These are phyloP conservation scores for Zhengitettix transpicula DNA, from an alignment of 2,888 invertebrate species.

Conservation along the genomic window DNA sequence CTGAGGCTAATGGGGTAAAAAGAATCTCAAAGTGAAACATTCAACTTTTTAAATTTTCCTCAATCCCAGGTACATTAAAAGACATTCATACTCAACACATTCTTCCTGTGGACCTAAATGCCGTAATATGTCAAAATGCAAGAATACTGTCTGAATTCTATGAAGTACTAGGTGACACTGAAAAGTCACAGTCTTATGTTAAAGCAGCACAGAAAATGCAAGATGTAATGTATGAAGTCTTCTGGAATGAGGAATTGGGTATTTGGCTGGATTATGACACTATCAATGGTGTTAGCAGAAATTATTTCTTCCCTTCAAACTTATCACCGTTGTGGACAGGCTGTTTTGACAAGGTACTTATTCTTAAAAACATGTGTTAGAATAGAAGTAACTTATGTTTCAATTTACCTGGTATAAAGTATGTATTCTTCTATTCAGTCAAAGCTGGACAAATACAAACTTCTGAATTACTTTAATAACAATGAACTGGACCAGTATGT, in stretches of 20 bases:
- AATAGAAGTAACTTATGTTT: background rate
- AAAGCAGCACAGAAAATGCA: slow-evolving; percentile 34
- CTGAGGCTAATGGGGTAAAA: no score
- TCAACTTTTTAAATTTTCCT: background rate
- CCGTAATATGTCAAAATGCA: slow-evolving; percentile 55
- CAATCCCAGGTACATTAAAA: slow-evolving; percentile 32
- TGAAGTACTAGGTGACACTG: slow-evolving; percentile 29
- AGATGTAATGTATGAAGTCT: slow-evolving; percentile 43
- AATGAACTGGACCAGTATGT: slow-evolving; percentile 29
- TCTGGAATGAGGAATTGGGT: slow-evolving; percentile 60
- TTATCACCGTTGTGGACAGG: slow-evolving; percentile 57
- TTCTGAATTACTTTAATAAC: slow-evolving; percentile 35
- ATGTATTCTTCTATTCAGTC: no score
- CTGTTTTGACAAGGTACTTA: slow-evolving; percentile 29
- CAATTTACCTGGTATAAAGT: background rate
- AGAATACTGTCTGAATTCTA: slow-evolving; percentile 43
- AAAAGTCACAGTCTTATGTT: slow-evolving; percentile 33
- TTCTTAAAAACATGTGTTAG: slow-evolving; percentile 1
- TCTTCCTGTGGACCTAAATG: slow-evolving; percentile 68
- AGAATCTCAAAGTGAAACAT: no score
- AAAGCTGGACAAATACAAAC: slow-evolving; percentile 17
- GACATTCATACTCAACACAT: slow-evolving; percentile 47
- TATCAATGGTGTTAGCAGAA: slow-evolving; percentile 32
- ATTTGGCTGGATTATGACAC: slow-evolving; percentile 70
- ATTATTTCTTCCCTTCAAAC: slow-evolving; percentile 54